phyloP scores from a whole-genome alignment of 2,113 vertebrate genomes.

The Lagopus muta region DNA sequence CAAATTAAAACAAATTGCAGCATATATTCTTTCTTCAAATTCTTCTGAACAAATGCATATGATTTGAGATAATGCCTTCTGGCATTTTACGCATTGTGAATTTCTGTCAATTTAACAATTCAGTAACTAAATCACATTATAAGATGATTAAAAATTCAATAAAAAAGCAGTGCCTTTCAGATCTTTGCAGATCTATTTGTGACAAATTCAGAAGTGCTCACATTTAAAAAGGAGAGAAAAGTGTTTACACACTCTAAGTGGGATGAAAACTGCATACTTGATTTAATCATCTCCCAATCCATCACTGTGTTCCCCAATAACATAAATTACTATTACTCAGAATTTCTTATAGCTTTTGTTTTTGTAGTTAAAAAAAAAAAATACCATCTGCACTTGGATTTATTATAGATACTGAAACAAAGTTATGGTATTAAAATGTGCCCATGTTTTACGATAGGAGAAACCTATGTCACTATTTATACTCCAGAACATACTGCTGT shows the following conservation, averaged over 20 bases:
- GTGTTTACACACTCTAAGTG: neutral
- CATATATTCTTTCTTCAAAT: neutral
- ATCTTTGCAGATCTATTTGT: neutral
- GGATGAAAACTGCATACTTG: neutral
- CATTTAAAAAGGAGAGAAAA: slow-evolving; percentile 1
- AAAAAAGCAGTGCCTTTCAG: neutral
- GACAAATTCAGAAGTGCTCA: slow-evolving; percentile 22
- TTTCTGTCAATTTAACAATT: slow-evolving; percentile 37
- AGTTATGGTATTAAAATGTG: neutral
- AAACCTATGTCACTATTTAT: neutral
- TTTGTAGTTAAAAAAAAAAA: neutral
- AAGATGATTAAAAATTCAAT: slow-evolving; percentile 28
- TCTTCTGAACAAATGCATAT: neutral
- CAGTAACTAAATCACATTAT: neutral
- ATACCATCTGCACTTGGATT: neutral
- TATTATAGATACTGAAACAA: neutral
- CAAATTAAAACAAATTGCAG: neutral
- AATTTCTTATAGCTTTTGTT: neutral
- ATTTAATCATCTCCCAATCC: neutral
- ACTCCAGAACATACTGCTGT: neutral
- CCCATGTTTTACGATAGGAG: neutral
- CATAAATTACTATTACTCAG: neutral
- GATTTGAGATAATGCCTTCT: slow-evolving; percentile 2
- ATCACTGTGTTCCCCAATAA: neutral
- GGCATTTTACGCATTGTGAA: neutral